Percentiles rank a stretch among this genome's conserved stretches.
These are phyloP conservation scores for Melanotaenia nigrans DNA, from an alignment of 2,797 vertebrate genomes.

Conservation along the genomic window DNA sequence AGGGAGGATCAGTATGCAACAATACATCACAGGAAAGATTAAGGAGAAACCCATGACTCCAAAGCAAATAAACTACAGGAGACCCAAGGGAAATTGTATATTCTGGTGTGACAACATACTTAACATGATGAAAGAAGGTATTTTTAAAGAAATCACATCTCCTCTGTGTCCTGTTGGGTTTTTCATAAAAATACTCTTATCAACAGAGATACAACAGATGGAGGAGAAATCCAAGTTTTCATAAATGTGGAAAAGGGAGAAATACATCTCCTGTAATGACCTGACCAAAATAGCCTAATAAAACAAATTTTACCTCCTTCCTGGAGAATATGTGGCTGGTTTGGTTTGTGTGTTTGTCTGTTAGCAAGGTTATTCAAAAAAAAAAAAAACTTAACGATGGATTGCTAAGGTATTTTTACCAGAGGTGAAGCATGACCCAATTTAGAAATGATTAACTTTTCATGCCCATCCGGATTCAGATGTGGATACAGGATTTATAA, in stretches of 20 bases:
- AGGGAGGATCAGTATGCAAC: constrained; percentile 6
- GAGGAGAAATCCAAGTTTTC: background rate
- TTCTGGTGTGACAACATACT: constrained; percentile 12
- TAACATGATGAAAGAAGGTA: constrained; percentile 15
- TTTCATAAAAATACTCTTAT: constrained; percentile 20
- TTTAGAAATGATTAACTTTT: background rate
- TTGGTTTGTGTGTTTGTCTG: background rate
- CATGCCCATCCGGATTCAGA: constrained; percentile 3
- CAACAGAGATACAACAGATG: background rate
- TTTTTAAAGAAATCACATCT: constrained; percentile 19
- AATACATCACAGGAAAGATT: constrained; percentile 23
- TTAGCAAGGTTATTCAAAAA: background rate
- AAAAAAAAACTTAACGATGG: background rate
- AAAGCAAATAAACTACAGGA: constrained; percentile 5
- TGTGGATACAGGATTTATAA: background rate
- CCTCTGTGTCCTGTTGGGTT: constrained; percentile 17
- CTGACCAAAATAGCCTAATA: background rate
- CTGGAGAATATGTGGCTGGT: background rate
- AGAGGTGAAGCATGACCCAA: background rate
- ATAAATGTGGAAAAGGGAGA: background rate
- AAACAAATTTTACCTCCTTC: background rate
- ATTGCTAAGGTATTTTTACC: background rate
- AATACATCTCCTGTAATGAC: background rate
- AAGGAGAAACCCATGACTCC: constrained; percentile 1
- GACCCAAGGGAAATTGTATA: constrained; percentile 12